phyloP scores from a whole-genome alignment of 2,113 vertebrate species.

The Melanerpes formicivorus region DNA sequence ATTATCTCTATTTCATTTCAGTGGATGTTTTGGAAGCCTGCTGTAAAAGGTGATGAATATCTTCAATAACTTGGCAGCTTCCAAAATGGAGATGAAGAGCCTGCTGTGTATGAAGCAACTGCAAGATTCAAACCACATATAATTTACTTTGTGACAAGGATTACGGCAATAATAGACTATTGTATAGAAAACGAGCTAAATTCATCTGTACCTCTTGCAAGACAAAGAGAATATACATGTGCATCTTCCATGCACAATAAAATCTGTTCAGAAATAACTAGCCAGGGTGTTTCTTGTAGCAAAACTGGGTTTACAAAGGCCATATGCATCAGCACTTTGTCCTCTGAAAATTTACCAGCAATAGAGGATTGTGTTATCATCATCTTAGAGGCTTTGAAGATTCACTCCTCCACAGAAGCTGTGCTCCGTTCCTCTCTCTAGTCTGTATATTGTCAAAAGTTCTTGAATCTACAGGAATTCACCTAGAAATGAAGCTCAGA shows the following conservation, averaged over 20 bases:
- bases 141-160: background rate
- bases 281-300: background rate
- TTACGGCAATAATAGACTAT: background rate
- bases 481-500: slow-evolving; percentile 58
- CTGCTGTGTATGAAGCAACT: background rate
- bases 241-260: background rate
- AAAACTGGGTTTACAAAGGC: background rate
- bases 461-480: slow-evolving; percentile 61
- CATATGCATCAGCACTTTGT: background rate
- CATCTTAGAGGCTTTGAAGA: background rate
- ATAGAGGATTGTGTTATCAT: background rate
- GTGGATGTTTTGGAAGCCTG: background rate
- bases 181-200: background rate
- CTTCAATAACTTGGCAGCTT: slow-evolving; percentile 20
- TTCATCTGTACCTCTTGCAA: background rate
- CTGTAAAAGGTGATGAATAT: slow-evolving; percentile 3
- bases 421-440: background rate
- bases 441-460: slow-evolving; percentile 5
- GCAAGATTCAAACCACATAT: background rate
- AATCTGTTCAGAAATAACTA: background rate
- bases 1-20: slow-evolving; percentile 65
- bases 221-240: background rate
- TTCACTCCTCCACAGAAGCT: background rate
- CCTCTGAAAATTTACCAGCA: background rate
- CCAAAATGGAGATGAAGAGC: slow-evolving; percentile 9